A percentile compares a stretch with the other conserved stretches of the same genome.
Evolutionary conservation across 2,113 vertebrate genomes (phyloP).

Genomic region (Promerops cafer): DNA sequence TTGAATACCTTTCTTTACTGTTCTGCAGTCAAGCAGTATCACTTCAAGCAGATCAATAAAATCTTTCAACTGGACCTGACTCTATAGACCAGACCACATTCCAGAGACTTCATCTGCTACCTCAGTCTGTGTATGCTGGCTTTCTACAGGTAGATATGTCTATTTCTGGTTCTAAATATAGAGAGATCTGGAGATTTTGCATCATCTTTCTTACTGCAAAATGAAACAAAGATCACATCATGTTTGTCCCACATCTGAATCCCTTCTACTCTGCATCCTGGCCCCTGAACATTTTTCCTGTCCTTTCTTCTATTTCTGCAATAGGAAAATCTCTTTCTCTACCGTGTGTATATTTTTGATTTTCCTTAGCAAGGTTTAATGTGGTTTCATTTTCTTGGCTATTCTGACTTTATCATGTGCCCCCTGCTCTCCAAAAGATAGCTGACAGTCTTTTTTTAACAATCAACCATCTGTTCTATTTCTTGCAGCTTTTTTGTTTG

Average conservation of each 20-base stretch:
- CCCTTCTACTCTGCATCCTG: neutral
- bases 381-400: neutral
- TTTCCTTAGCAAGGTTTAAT: neutral
- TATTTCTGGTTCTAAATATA: neutral
- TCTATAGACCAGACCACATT: neutral
- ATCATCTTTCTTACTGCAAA: neutral
- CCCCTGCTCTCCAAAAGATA: neutral
- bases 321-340: neutral
- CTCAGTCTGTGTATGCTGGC: neutral
- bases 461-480: neutral
- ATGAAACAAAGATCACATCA: neutral
- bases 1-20: neutral
- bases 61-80: neutral
- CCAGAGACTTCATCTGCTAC: neutral
- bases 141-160: neutral
- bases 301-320: neutral
- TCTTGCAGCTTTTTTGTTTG: constrained; percentile 3
- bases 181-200: neutral
- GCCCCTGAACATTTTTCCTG: neutral
- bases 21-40: neutral
- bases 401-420: neutral
- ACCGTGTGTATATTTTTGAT: neutral
- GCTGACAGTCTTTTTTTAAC: neutral
- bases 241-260: neutral
- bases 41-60: neutral